Evolutionary conservation across 2,113 vertebrate genomes (phyloP), one percentile per base, ranked within the genome.

Genomic region (Pyxicephalus adspersus): DNA sequence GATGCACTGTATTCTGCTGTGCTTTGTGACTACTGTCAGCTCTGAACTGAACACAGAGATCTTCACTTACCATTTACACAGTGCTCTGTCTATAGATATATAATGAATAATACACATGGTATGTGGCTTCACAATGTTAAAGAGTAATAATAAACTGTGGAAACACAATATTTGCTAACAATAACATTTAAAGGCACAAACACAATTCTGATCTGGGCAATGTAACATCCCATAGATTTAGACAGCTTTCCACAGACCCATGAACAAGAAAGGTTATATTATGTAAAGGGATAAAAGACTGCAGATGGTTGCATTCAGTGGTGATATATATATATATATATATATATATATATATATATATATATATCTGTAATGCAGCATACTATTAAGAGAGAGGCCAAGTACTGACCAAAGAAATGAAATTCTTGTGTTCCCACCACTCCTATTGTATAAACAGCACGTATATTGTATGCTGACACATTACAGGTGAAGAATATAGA

Each of bases 171-270:
- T 13, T 70, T 57, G 61, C 19, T 51, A 61, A 79, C 77, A 58
- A 19, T 23, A 52, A 71, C 57, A 71, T 67, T 45, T 31, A 76
- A 66, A 76, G 73, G 73, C 63, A 83, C 80, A 57, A 52, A 65
- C 63, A 68, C 71, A 67, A 64, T 55, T 65, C 34, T 6, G 51
- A 45, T 68, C 67, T 50, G 54, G 34, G 29, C 64, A 45, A 29
- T 25, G 6, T 13, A 25, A 71, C 34, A 23, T 29, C 67, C 67
- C 72, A 66, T 67, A 78, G 51, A 78, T 57, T 22, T 67, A 57
- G 52, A 78, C 50, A 71, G 64, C 16, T 22, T 67, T 54, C 38
- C 4, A 57, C 63, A 78, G 52, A 38, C 22, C n/a, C 5, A 31
- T 63, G 51, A 26, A 28, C 38, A 38, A n/a, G 18, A 55, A 80